Percentiles rank a stretch among this genome's conserved stretches.
Conservation (phyloP, 1,140 invertebrate genomes). For the Lasioglossum albipes region DNA sequence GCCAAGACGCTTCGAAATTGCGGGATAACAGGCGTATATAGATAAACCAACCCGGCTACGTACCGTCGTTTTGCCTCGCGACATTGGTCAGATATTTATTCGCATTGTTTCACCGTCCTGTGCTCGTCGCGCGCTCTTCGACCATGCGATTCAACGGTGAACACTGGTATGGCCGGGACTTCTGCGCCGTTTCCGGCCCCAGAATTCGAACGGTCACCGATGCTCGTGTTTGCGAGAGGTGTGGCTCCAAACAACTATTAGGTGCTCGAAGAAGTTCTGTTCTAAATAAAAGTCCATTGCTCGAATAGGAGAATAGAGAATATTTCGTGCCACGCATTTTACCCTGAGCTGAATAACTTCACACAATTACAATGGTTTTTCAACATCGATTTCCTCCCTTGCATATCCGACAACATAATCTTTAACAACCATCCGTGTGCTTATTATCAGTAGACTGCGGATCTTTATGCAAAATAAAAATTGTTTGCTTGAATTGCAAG, state of each 20-base stretch:
- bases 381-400: too few relatives aligned
- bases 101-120: constrained; percentile 65
- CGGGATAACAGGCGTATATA: constrained; percentile 53
- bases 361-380: too few relatives aligned
- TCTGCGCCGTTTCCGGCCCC: constrained; percentile 5
- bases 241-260: not conserved
- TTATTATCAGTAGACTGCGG: too few relatives aligned
- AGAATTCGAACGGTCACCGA: not conserved
- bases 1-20: constrained; percentile 74
- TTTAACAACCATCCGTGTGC: too few relatives aligned
- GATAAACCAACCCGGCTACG: constrained; percentile 18
- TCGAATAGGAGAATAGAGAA: too few relatives aligned
- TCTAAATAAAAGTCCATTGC: too few relatives aligned
- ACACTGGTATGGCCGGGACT: constrained; percentile 11
- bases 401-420: too few relatives aligned
- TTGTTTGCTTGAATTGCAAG: too few relatives aligned
- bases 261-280: too few relatives aligned
- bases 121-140: not conserved
- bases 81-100: constrained; percentile 68
- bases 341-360: too few relatives aligned
- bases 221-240: not conserved
- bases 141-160: not conserved
- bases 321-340: too few relatives aligned
- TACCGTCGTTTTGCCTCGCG: constrained; percentile 8
- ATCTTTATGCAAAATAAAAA: too few relatives aligned